Percentiles rank a stretch among this genome's conserved stretches.
Evolutionary conservation across 2,113 vertebrate genomes (phyloP).

Genomic region (Amblyopsis rosae): DNA sequence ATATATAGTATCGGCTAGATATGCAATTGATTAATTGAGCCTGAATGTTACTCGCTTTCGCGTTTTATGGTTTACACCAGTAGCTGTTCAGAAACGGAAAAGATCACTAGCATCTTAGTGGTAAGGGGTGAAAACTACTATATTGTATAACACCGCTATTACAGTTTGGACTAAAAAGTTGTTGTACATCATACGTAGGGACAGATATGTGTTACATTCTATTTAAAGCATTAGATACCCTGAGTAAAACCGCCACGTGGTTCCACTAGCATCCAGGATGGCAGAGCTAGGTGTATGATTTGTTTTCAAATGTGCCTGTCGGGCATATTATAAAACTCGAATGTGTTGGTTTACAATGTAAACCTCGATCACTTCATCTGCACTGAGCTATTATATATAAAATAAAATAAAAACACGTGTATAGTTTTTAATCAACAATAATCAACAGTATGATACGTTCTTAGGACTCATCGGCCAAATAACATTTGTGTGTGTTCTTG

Average conservation of each 20-base stretch:
- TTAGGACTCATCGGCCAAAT: neutral
- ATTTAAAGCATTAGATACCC: neutral
- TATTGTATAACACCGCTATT: neutral
- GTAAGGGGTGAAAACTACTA: constrained; percentile 36
- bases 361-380: neutral
- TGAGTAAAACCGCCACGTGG: constrained; percentile 51
- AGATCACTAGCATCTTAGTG: constrained; percentile 22
- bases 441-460: neutral
- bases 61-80: neutral
- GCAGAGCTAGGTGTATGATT: constrained; percentile 8
- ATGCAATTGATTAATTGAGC: constrained; percentile 18
- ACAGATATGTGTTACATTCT: accelerated
- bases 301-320: accelerated
- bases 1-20: neutral
- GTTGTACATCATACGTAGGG: accelerated
- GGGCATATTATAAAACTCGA: neutral
- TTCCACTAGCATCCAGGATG: neutral
- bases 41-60: constrained; percentile 2
- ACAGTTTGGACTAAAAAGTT: neutral
- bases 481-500: neutral
- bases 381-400: neutral
- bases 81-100: neutral
- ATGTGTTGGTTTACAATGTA: neutral
- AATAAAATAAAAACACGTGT: neutral
- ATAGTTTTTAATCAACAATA: neutral